Conservation (phyloP, 2,797 vertebrate genomes). For the Ara ararauna region DNA sequence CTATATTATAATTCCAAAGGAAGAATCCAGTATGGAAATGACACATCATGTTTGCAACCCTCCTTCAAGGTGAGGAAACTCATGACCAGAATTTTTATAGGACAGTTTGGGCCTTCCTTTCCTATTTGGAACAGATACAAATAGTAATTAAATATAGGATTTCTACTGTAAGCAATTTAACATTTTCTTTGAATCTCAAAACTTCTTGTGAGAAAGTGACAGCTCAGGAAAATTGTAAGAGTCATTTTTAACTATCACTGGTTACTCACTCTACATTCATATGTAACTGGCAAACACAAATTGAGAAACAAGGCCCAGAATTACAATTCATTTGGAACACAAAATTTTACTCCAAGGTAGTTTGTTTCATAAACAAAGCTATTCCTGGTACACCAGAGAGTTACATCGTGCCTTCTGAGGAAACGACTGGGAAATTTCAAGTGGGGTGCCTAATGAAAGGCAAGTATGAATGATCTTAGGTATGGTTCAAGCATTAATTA, state of each 20-base stretch:
- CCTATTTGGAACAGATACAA: neutral
- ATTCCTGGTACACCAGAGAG: neutral
- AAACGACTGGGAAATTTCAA: slow-evolving; percentile 33
- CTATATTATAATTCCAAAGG: neutral
- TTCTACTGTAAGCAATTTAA: neutral
- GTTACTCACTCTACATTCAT: neutral
- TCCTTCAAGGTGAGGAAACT: neutral
- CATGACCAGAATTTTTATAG: neutral
- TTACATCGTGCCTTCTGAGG: rapidly evolving
- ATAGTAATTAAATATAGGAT: neutral
- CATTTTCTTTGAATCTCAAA: neutral
- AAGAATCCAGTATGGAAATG: neutral
- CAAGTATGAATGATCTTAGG: neutral
- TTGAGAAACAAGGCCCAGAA: neutral
- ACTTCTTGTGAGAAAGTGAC: neutral
- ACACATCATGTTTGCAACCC: neutral
- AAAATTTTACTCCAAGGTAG: neutral
- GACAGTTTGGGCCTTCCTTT: neutral
- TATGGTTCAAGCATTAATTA: neutral
- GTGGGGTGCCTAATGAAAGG: neutral
- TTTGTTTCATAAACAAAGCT: neutral
- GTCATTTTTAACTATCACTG: neutral
- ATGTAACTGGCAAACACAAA: neutral
- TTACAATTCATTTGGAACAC: neutral
- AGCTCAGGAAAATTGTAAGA: neutral